These are phyloP conservation scores for Pseudocheirus occidentalis DNA, from an alignment of 2,797 vertebrate species.

Conservation along the genomic window DNA sequence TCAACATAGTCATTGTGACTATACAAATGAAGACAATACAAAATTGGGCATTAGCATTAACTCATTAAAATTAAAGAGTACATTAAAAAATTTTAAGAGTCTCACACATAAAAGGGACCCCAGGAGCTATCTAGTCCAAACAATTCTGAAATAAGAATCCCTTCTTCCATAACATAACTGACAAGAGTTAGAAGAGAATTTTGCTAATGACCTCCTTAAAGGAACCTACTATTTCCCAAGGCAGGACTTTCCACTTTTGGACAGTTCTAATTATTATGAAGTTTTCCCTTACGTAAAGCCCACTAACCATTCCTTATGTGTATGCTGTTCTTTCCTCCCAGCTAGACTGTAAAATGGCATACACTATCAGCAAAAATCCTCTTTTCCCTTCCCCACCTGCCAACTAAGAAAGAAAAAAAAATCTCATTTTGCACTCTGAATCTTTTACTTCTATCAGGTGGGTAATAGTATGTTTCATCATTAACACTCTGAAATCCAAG, in stretches of 20 bases:
- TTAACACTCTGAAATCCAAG: not conserved
- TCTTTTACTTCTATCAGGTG: not conserved
- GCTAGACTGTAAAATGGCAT: not conserved
- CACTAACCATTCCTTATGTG: not conserved
- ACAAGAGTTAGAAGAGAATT: not conserved
- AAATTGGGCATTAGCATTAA: not conserved
- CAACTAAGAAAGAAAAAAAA: too few relatives aligned
- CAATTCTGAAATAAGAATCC: not conserved
- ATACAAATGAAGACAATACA: not conserved
- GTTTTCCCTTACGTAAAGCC: not conserved
- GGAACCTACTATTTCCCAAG: not conserved
- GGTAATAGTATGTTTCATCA: not conserved
- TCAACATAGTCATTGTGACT: not conserved
- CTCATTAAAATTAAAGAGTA: not conserved
- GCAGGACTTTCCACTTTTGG: not conserved
- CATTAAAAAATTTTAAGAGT: not conserved
- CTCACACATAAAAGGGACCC: not conserved
- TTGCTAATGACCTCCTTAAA: not conserved
- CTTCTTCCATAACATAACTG: not conserved
- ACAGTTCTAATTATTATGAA: not conserved
- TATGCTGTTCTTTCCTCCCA: not conserved
- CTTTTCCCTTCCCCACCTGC: not conserved
- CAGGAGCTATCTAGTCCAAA: not conserved
- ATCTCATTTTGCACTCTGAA: not conserved
- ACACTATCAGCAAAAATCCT: not conserved